Base-by-base conservation (phyloP, 2,797 vertebrate genomes). In the Artibeus jamaicensis region DNA sequence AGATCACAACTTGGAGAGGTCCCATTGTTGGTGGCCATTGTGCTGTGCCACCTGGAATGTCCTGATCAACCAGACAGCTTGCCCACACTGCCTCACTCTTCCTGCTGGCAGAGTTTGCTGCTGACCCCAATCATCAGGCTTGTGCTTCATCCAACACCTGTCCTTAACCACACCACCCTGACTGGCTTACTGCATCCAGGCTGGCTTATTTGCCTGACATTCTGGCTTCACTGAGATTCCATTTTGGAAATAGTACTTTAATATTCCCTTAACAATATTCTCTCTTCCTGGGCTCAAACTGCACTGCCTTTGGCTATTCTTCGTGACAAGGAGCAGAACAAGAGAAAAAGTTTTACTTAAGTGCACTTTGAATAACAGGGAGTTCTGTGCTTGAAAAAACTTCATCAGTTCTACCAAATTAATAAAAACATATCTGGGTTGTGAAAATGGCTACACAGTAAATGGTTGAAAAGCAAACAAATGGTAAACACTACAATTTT, bases 401-500 rank as follows among this genome's bases (percentile, higher is more conserved):
- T 89, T 67, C 3, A 26, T 62, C 70, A 77, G 46, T 71, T 84
- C 42, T 78, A 59, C 65, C 44, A 73, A 24, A 62, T 74, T 34
- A 65, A 34, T 86, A 46, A 65, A n/a, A 85, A 79, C 48, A 65
- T 74, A 77, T 22, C 44, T 32, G 48, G 53, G 19, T 81, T 65
- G 29, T 89, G 37, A 82, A 92, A 94, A 83, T 14, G 5, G 77
- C 24, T 74, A 15, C 14, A 79, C 18, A 73, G 68, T 26, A 91
- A 50, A 84, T 3, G 79, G 83, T 39, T 74, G 65, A 93, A 86
- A 96, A 88, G 68, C 34, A 84, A 86, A 94, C 44, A 83, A 81
- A 16, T 15, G 42, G 44, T 26, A 67, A 92, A 37, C 19, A 76
- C 4, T 12, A n/a, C 86, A 18, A 78, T 77, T 57, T 85, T 74